Conservation (phyloP, 2,888 invertebrate genomes). For the Patella ulyssiponensis region DNA sequence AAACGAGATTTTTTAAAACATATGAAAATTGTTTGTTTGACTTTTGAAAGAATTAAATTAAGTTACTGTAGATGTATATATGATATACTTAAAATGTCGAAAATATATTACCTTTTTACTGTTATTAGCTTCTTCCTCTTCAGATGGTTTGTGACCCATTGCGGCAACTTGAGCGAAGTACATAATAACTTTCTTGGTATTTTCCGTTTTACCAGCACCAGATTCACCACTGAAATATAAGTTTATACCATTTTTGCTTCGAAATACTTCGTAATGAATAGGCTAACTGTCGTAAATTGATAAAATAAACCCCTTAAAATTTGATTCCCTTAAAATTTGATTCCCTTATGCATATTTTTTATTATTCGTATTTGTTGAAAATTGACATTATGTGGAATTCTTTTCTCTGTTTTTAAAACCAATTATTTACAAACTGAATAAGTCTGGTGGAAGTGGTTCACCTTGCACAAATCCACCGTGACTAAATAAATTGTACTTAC, state of each 20-base stretch:
- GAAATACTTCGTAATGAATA: background rate
- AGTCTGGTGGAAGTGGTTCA: no score
- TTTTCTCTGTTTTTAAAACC: no score
- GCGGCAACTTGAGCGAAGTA: conserved; percentile 90
- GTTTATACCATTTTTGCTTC: background rate
- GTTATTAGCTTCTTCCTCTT: conserved; percentile 41
- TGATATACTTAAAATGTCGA: background rate
- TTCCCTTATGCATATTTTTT: no score
- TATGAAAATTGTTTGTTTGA: no score
- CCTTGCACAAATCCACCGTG: no score
- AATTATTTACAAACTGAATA: no score
- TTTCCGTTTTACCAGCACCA: conserved; percentile 99
- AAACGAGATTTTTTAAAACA: no score
- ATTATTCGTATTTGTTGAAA: no score
- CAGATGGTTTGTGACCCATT: conserved; percentile 71
- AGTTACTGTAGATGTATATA: background rate
- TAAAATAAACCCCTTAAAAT: no score
- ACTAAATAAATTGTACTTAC: background rate
- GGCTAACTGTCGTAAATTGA: no score
- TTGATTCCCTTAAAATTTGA: background rate
- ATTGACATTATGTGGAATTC: no score
- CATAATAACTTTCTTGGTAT: conserved; percentile 99
- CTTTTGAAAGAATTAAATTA: background rate
- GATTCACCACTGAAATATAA: conserved; percentile 84
- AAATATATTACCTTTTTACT: conserved; percentile 78